phyloP scores from a whole-genome alignment of 2,113 vertebrate genomes.

The Odocoileus virginianus region DNA sequence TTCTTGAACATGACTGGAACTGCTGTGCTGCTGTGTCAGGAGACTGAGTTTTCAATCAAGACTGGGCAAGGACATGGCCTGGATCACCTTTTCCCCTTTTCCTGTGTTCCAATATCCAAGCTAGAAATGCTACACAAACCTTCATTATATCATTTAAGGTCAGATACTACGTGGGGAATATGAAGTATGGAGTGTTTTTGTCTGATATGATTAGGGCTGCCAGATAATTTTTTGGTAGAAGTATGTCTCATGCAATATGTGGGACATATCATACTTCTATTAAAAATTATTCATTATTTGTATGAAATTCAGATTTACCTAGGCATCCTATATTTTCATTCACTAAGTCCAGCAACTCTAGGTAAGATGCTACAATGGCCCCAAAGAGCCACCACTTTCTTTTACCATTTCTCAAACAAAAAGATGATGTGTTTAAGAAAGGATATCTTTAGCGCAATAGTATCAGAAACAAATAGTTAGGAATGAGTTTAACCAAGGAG shows the following conservation, averaged over 20 bases:
- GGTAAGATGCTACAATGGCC: not conserved
- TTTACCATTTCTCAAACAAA: not conserved
- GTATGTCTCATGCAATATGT: not conserved
- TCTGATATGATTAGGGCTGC: not conserved
- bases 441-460: not conserved
- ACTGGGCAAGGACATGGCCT: not conserved
- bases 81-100: not conserved
- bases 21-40: not conserved
- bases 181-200: not conserved
- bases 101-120: not conserved
- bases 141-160: not conserved
- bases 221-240: not conserved
- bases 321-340: not conserved
- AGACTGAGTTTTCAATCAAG: not conserved
- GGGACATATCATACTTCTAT: not conserved
- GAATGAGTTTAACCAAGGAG: not conserved
- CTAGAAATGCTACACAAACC: not conserved
- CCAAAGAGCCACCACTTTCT: not conserved
- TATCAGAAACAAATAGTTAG: not conserved
- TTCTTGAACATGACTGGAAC: not conserved
- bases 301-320: conserved; percentile 1
- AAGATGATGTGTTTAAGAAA: not conserved
- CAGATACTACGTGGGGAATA: not conserved
- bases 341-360: not conserved
- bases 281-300: not conserved